Percentiles rank a stretch among this genome's conserved stretches.
Conservation (phyloP, 1,140 invertebrate species). For the Panulirus ornatus region DNA sequence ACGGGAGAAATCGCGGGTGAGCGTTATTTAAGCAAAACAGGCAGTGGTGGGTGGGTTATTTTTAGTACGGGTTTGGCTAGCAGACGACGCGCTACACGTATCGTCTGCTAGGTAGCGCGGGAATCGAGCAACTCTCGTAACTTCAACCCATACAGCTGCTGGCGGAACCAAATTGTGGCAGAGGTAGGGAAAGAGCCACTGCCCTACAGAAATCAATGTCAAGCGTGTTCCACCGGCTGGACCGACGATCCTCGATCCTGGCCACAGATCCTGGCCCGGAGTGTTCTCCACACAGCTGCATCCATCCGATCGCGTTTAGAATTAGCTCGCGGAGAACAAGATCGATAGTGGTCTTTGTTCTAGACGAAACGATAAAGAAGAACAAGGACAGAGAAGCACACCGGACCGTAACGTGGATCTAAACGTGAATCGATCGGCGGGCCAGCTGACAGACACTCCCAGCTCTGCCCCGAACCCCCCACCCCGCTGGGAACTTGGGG, state of each 20-base stretch:
- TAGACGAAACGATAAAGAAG: not conserved
- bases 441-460: constrained; percentile 30
- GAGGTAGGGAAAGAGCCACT: not conserved
- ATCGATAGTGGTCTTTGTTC: not conserved
- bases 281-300: too few species aligned
- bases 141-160: not conserved
- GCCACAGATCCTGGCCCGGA: too few species aligned
- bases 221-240: not conserved
- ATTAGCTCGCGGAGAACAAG: not conserved
- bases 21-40: constrained; percentile 60
- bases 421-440: constrained; percentile 30
- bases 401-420: constrained; percentile 5
- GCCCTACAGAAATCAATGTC: not conserved
- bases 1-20: constrained; percentile 37
- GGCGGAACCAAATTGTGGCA: not conserved
- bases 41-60: constrained; percentile 62
- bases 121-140: constrained; percentile 26
- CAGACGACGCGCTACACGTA: constrained; percentile 60
- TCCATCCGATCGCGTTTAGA: too few species aligned
- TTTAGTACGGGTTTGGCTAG: constrained; percentile 62
- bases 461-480: not conserved
- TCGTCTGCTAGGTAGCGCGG: constrained; percentile 64
- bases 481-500: not conserved
- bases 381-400: constrained; percentile 3
- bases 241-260: too few species aligned